These are phyloP conservation scores for Myotis pilosus DNA, from an alignment of 2,797 vertebrate species.

Conservation along the genomic window DNA sequence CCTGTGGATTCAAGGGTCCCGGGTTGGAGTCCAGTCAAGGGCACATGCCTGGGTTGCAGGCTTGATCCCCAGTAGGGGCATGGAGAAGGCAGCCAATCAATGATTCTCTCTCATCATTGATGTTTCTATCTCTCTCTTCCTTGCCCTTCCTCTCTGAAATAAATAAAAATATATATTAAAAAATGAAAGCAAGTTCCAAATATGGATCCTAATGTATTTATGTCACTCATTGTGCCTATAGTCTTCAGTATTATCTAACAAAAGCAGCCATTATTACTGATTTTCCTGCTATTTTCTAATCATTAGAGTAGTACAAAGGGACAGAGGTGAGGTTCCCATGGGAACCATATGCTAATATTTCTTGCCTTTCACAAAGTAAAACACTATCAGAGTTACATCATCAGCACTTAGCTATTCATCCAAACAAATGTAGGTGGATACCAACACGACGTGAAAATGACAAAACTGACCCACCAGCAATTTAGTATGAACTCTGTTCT, in stretches of 20 bases:
- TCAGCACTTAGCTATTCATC: slow-evolving; percentile 52
- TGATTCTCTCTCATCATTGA: too few species aligned
- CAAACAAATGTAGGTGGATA: slow-evolving; percentile 19
- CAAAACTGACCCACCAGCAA: slow-evolving; percentile 37
- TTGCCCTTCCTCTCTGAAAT: too few species aligned
- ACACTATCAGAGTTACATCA: slow-evolving; percentile 32
- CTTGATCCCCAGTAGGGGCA: too few species aligned
- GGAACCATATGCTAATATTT: slow-evolving; percentile 59
- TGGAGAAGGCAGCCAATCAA: too few species aligned
- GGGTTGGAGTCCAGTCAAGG: too few species aligned
- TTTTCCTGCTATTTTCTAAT: slow-evolving; percentile 64
- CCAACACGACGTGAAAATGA: slow-evolving; percentile 39
- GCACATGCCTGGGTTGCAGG: too few species aligned
- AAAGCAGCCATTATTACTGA: slow-evolving; percentile 49
- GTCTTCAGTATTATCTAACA: slow-evolving; percentile 9
- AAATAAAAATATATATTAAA: too few species aligned
- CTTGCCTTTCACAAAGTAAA: slow-evolving; percentile 55
- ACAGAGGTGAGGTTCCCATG: slow-evolving; percentile 59
- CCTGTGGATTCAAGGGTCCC: too few species aligned
- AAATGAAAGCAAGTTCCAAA: slow-evolving; percentile 10
- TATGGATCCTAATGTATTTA: slow-evolving; percentile 14
- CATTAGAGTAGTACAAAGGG: slow-evolving; percentile 50
- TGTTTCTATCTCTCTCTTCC: too few species aligned
- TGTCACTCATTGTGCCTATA: background rate
- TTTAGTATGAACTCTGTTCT: slow-evolving; percentile 10